phyloP scores from a whole-genome alignment of 2,113 vertebrate species.

The Leptocoma aspasia region DNA sequence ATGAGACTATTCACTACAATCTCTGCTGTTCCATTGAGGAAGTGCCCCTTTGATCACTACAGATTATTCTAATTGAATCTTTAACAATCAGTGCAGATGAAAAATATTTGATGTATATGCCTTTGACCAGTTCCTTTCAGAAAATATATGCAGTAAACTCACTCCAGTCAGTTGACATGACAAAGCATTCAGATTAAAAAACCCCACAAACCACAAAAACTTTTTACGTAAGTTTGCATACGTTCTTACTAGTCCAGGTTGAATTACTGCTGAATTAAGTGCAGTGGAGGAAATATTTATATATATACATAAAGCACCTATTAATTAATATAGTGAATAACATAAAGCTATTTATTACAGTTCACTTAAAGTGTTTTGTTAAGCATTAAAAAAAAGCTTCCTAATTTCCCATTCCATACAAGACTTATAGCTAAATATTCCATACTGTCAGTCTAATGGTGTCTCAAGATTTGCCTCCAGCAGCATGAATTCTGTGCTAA shows the following conservation, averaged over 20 bases:
- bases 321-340: background rate
- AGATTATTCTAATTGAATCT: background rate
- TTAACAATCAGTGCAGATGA: background rate
- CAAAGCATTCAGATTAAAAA: background rate
- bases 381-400: background rate
- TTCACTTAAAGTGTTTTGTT: background rate
- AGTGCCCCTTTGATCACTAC: background rate
- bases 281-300: background rate
- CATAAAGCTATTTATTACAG: background rate
- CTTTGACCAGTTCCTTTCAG: background rate
- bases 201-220: fast-evolving
- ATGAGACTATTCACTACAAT: background rate
- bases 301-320: fast-evolving
- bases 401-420: background rate
- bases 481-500: background rate
- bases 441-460: background rate
- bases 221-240: background rate
- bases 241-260: background rate
- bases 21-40: background rate
- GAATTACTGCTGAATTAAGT: background rate
- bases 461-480: background rate
- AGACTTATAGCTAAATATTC: background rate
- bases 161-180: background rate
- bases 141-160: background rate
- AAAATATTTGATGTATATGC: background rate